Evolutionary conservation across 2,113 vertebrate species (phyloP).

Genomic region (Struthidea cinerea): DNA sequence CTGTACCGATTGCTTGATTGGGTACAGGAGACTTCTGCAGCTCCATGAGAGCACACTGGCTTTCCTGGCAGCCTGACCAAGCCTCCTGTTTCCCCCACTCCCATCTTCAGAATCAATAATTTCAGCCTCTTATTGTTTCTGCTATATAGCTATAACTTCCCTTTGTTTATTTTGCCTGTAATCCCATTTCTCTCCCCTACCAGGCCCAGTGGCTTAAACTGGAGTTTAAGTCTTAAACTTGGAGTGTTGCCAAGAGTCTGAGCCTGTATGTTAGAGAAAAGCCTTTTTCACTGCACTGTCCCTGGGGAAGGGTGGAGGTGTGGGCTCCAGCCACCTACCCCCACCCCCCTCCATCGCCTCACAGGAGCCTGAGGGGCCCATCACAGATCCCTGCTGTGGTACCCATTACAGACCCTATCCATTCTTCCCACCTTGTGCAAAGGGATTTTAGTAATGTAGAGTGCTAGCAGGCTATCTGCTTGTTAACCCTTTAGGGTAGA

Average conservation of each 20-base stretch:
- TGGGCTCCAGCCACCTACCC: not conserved
- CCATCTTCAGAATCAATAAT: not conserved
- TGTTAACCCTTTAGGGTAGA: not conserved
- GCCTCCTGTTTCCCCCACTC: not conserved
- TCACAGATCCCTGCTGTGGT: not conserved
- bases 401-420: not conserved
- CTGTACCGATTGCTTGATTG: fast-evolving
- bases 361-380: not conserved
- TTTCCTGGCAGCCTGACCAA: not conserved
- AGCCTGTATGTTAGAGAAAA: not conserved
- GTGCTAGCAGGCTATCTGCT: not conserved
- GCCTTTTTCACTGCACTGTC: not conserved
- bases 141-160: not conserved
- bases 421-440: not conserved
- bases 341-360: not conserved
- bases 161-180: not conserved
- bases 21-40: not conserved
- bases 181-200: not conserved
- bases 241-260: not conserved
- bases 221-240: too few relatives aligned
- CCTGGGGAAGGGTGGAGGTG: not conserved
- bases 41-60: not conserved
- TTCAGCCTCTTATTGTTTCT: not conserved
- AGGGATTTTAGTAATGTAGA: not conserved
- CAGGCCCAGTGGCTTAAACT: not conserved